Base-by-base conservation (phyloP, 2,888 invertebrate species). In the Chymomyza procnemis region DNA sequence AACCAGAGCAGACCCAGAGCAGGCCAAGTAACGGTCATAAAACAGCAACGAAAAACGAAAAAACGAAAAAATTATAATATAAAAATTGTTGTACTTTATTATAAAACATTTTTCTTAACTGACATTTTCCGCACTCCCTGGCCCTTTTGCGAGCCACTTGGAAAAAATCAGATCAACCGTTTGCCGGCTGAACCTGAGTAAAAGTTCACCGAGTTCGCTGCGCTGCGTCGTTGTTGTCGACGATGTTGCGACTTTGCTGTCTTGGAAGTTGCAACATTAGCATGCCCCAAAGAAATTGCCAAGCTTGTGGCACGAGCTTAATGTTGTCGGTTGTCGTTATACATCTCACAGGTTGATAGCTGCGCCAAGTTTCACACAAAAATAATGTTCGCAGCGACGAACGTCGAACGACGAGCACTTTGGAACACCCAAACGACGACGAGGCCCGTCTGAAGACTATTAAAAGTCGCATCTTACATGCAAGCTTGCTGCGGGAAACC, bases 261-360 rank as follows among this genome's bases (percentile, higher is more conserved):
- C n/a, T n/a, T 56, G 74, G 75, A 66, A 73, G 74, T 75, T 83
- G 84, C 85, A 78, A 78, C 83, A 80, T 61, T 59, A 61, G 55
- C 60, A 66, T n/a, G 26, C 59, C 34, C 58, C 18, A 46, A 59
- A 69, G 52, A 57, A 56, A 48, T 61, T 84, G 75, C 34, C 76
- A 71, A n/a, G 77, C 76, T 81, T 80, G 74, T 83, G 83, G 83
- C 83, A 83, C 83, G 83, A 83, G 83, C 83, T 85, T 79, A 85
- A 83, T 83, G 83, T 83, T 80, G 26, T 26, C 8, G 85, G 26
- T 26, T 26, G 85, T 84, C 80, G 83, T 83, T 83, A 83, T 83
- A 84, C 81, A 80, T 83, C 83, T 85, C 83, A 76, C 85, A 83
- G 85, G 85, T 83, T 83, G 83, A 78, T 56, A 46, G 50, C 61